Evolutionary conservation across 2,888 invertebrate species (phyloP), one percentile per base, ranked within the genome.

Genomic region (Mesorhabditis spiculigera): DNA sequence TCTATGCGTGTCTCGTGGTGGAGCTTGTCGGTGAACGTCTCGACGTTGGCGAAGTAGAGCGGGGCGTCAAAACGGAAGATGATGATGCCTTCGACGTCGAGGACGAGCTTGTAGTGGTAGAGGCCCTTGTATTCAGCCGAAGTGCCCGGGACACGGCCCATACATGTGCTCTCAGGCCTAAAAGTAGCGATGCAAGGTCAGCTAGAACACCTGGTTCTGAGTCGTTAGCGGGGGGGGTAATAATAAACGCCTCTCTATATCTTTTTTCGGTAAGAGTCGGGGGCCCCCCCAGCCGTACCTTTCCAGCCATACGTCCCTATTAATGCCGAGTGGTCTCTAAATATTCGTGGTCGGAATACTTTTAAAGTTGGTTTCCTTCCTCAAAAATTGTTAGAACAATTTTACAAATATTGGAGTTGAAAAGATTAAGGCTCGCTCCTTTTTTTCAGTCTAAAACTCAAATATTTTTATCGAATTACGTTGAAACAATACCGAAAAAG

Each of bases 31-130:
- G 78, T 67, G 68, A 88, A 88, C 71, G 86, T 81, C 74, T 88
- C 88, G 0, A 85, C 82, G 79, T 88, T 88, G 58, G 88, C 88
- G 81, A 87, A 88, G 78, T 87, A 88, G 28, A 88, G 76, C 4
- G 87, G 87, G 8, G 87, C 85, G 67, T 87, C 88, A 80, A 87
- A 87, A 16, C 88, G 85, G 81, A 87, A 87, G 44, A 88, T 86
- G 73, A 87, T 87, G 71, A 83, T 76, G n/a, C 80, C 80, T 72
- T 45, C 61, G 28, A 81, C 71, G 50, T 80, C 81, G 45, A 73
- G 69, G 1, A 78, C 81, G 5, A 66, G 70, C 5, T 69, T 72
- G 65, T 83, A 83, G 65, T 80, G 82, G 43, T 73, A 73, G 41
- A 81, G 63, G 42, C 81, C 78, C 68, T 79, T 78, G 76, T 87